These are phyloP conservation scores for Ferrisia virgata DNA, from an alignment of 2,888 invertebrate species.

Conservation along the genomic window DNA sequence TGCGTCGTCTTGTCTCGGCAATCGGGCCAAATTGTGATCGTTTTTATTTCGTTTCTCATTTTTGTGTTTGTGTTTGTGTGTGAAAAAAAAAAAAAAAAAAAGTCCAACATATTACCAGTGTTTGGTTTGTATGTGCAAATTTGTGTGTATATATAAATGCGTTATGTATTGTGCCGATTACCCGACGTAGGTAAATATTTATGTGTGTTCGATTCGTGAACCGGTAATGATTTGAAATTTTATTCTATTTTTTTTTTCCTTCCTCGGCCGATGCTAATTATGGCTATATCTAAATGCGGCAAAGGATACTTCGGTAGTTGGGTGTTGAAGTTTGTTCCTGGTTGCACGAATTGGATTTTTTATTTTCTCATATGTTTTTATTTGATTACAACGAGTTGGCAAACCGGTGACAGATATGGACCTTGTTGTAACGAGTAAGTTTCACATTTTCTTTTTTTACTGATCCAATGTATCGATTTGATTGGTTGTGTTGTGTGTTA, in stretches of 20 bases:
- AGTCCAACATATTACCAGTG: too few species aligned
- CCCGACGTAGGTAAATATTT: neutral
- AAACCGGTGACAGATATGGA: constrained; percentile 27
- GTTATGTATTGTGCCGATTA: too few species aligned
- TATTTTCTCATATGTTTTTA: constrained; percentile 7
- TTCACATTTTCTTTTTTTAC: neutral
- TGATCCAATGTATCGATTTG: neutral
- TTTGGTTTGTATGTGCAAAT: too few species aligned
- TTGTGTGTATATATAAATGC: too few species aligned
- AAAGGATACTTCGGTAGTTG: constrained; percentile 38
- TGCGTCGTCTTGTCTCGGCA: neutral
- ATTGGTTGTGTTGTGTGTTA: neutral
- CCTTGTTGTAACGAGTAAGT: constrained; percentile 44
- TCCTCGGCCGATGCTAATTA: neutral
- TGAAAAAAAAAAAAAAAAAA: too few species aligned
- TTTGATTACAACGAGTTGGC: neutral
- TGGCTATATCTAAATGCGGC: constrained; percentile 39
- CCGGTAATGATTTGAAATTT: constrained; percentile 21
- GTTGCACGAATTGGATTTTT: constrained; percentile 25
- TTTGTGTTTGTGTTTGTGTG: too few species aligned
- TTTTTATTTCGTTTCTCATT: too few species aligned
- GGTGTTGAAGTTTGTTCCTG: constrained; percentile 31
- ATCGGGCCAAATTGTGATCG: too few species aligned
- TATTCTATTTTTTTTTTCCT: neutral
- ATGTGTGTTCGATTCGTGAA: neutral